Evolutionary conservation across 2,113 vertebrate species (phyloP).

Genomic region (Myrmecobius fasciatus): DNA sequence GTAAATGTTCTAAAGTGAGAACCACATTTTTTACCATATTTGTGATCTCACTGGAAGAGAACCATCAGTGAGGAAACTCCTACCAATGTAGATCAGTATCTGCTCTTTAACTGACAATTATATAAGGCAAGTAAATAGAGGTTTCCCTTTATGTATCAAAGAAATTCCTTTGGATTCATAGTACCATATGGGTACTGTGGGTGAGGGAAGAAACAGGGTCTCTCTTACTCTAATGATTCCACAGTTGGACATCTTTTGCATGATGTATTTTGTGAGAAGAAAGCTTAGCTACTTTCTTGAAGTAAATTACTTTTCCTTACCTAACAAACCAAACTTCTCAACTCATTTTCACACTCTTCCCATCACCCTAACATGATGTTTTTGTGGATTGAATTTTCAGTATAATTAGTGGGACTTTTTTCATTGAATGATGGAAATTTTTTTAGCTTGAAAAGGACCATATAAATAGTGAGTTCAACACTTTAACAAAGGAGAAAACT

Average conservation of each 20-base stretch:
- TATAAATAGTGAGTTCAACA: too few species aligned
- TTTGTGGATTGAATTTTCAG: conserved; percentile 56
- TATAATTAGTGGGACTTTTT: not conserved
- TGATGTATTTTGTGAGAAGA: conserved; percentile 25
- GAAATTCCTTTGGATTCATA: not conserved
- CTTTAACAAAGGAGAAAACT: too few species aligned
- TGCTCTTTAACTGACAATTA: not conserved
- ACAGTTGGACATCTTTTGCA: conserved; percentile 62
- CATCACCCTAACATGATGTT: conserved; percentile 32
- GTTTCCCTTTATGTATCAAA: not conserved
- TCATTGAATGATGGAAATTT: not conserved
- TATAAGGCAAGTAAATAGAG: not conserved
- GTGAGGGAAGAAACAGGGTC: conserved; percentile 35
- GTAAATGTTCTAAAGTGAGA: not conserved
- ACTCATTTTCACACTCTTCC: conserved; percentile 56
- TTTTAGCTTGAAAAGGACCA: not conserved
- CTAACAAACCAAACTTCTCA: conserved; percentile 42
- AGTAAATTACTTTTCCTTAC: conserved; percentile 66
- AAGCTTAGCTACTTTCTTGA: conserved; percentile 30
- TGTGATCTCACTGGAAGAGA: not conserved
- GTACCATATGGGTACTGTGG: conserved; percentile 19
- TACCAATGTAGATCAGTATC: not conserved
- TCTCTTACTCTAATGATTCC: conserved; percentile 42
- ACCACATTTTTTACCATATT: not conserved
- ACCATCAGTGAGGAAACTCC: not conserved